These are phyloP conservation scores for Periophthalmus magnuspinnatus DNA, from an alignment of 2,797 vertebrate species.

Conservation along the genomic window DNA sequence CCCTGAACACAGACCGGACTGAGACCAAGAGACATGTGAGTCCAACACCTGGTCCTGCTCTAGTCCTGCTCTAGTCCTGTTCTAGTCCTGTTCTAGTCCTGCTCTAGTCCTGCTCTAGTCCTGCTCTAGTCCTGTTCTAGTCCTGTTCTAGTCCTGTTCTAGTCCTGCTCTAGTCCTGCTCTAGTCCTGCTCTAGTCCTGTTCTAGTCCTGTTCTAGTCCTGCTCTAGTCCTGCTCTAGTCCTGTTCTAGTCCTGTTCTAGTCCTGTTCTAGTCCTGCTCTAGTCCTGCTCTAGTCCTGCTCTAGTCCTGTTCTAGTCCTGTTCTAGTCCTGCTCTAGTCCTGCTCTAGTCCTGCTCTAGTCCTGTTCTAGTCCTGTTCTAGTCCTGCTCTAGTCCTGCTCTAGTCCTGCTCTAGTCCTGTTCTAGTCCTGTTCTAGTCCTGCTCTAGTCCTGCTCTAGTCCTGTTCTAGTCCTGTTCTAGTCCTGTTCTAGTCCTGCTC, in stretches of 20 bases:
- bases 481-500: too few species aligned
- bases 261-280: too few species aligned
- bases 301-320: not conserved
- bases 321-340: constrained; percentile 48
- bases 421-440: too few species aligned
- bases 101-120: not conserved
- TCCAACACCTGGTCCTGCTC: not conserved
- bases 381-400: not conserved
- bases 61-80: not conserved
- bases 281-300: too few species aligned
- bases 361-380: not conserved
- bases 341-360: not conserved
- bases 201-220: too few species aligned
- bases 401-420: too few species aligned
- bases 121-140: not conserved
- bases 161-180: not conserved
- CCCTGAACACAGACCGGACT: constrained; percentile 63
- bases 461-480: too few species aligned
- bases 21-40: constrained; percentile 79
- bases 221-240: too few species aligned
- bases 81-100: too few species aligned
- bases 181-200: constrained; percentile 30
- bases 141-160: not conserved
- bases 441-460: too few species aligned
- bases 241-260: too few species aligned